These are phyloP conservation scores for Porites divaricata DNA, from an alignment of 92 coral and sea anemone genomes.

Conservation along the genomic window DNA sequence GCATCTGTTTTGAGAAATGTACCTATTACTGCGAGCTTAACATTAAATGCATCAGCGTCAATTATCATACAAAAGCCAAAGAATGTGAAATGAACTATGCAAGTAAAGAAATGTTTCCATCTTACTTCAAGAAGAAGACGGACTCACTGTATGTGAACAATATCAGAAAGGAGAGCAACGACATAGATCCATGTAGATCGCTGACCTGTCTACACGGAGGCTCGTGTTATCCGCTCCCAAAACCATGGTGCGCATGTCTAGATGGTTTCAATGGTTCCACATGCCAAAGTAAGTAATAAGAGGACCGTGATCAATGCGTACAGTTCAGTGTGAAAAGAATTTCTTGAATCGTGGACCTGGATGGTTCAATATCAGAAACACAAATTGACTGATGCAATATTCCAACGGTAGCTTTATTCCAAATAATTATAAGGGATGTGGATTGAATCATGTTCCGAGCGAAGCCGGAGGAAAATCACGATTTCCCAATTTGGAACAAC, in stretches of 20 bases:
- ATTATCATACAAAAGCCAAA: conserved; percentile 20
- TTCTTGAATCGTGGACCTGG: too few species aligned
- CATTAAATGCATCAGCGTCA: conserved; percentile 52
- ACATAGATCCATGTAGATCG: conserved; percentile 22
- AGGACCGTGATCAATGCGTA: neutral
- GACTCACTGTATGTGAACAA: conserved; percentile 40
- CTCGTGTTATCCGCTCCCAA: conserved; percentile 25
- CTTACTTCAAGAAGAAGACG: conserved; percentile 9
- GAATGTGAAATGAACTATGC: conserved; percentile 49
- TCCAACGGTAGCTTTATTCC: too few species aligned
- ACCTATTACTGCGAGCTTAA: conserved; percentile 56
- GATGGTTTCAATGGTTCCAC: conserved; percentile 17
- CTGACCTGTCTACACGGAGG: conserved; percentile 29
- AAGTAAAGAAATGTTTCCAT: conserved; percentile 37
- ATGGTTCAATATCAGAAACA: too few species aligned
- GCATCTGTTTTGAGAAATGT: conserved; percentile 49
- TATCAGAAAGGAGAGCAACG: conserved; percentile 24
- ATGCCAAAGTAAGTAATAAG: conserved; percentile 29
- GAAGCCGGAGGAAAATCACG: too few species aligned
- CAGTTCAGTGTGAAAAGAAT: too few species aligned
- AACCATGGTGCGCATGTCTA: conserved; percentile 11
- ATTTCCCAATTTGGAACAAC: too few species aligned
- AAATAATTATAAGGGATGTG: too few species aligned
- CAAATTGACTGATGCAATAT: too few species aligned
- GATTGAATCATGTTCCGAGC: too few species aligned